Conservation (phyloP, 2,797 vertebrate genomes). For the Anguilla pacifica region DNA sequence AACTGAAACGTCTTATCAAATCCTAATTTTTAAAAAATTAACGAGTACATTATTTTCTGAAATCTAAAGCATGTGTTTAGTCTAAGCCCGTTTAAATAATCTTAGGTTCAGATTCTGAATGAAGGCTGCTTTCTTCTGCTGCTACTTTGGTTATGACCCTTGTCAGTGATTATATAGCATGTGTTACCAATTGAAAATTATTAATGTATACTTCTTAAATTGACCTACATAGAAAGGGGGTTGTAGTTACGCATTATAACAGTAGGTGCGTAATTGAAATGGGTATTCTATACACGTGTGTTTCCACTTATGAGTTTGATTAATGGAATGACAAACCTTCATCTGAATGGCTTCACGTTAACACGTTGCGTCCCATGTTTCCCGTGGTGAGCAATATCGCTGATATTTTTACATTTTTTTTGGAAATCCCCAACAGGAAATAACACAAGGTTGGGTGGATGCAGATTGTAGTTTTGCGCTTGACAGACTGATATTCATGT, state of each 20-base stretch:
- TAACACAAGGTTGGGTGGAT: not conserved
- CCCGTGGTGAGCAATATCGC: not conserved
- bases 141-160: not conserved
- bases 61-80: not conserved
- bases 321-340: not conserved
- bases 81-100: not conserved
- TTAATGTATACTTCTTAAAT: not conserved
- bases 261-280: not conserved
- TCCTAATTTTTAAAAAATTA: too few relatives aligned
- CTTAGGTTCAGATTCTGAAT: not conserved
- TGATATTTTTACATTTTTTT: not conserved
- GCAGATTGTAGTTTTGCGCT: not conserved
- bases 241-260: not conserved
- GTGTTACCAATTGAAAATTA: not conserved
- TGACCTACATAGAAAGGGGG: not conserved
- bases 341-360: not conserved
- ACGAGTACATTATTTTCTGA: too few relatives aligned
- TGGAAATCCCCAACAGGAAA: constrained; percentile 11
- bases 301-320: not conserved
- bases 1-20: not conserved
- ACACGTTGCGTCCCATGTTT: not conserved
- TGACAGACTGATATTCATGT: not conserved
- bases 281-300: not conserved
- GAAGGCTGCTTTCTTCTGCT: not conserved
- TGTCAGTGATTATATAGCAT: not conserved